Evolutionary conservation across 2,888 invertebrate genomes (phyloP).

Genomic region (Dryomyza anilis): DNA sequence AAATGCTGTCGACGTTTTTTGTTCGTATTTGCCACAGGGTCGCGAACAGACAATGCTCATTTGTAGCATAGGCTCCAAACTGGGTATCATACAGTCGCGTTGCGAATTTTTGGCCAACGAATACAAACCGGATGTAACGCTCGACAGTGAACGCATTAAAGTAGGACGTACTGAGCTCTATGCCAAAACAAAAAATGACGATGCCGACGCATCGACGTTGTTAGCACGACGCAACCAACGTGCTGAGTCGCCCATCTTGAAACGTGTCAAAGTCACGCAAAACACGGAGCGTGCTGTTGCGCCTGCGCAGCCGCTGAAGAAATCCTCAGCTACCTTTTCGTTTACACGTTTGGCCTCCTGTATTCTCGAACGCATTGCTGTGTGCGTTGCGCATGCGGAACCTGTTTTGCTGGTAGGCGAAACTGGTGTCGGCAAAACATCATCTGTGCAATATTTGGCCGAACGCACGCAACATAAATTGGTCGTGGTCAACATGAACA

Average conservation of each 20-base stretch:
- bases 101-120: constrained; percentile 79
- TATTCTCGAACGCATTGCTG: constrained; percentile 85
- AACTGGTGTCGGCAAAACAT: constrained; percentile 98
- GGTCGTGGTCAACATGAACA: constrained; percentile 97
- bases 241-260: constrained; percentile 36
- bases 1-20: constrained; percentile 91
- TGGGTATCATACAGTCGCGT: constrained; percentile 82
- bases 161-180: constrained; percentile 73
- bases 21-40: constrained; percentile 74
- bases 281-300: not conserved
- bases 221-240: not conserved
- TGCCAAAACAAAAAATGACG: constrained; percentile 43
- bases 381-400: constrained; percentile 81
- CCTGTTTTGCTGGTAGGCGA: constrained; percentile 96
- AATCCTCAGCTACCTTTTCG: constrained; percentile 69
- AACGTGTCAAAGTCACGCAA: constrained; percentile 48
- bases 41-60: constrained; percentile 72
- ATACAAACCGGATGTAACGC: constrained; percentile 77
- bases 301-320: constrained; percentile 34
- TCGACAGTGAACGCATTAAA: constrained; percentile 65
- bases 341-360: constrained; percentile 82
- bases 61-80: constrained; percentile 75
- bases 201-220: constrained; percentile 6
- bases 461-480: constrained; percentile 82
- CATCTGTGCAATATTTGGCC: constrained; percentile 90